A percentile compares a stretch with the other conserved stretches of the same genome.
Conservation (phyloP, 2,888 invertebrate species). For the Spodoptera picta region DNA sequence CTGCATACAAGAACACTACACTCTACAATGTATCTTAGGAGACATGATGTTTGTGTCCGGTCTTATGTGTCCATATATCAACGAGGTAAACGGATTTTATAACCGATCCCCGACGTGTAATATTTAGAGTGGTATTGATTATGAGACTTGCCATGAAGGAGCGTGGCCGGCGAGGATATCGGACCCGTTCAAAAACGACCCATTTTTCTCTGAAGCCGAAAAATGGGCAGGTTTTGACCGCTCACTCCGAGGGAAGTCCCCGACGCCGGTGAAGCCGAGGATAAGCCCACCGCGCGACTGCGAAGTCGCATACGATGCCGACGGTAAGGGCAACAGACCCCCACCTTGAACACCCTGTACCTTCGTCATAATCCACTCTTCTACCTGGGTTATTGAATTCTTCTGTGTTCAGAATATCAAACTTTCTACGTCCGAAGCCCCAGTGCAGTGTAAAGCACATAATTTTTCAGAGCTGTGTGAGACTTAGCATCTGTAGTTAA, state of each 20-base stretch:
- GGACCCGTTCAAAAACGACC: constrained; percentile 85
- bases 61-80: constrained; percentile 30
- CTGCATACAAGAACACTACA: constrained; percentile 79
- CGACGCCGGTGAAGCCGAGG: constrained; percentile 92
- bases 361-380: constrained; percentile 79
- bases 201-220: constrained; percentile 87
- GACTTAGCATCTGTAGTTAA: constrained; percentile 61
- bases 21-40: constrained; percentile 64
- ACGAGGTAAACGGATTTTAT: constrained; percentile 52
- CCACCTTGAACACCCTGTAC: constrained; percentile 72
- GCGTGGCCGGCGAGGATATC: constrained; percentile 81
- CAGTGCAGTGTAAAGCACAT: constrained; percentile 52
- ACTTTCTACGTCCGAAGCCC: constrained; percentile 50
- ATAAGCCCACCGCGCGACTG: constrained; percentile 91
- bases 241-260: constrained; percentile 89
- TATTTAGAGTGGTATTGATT: constrained; percentile 75
- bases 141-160: constrained; percentile 86
- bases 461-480: constrained; percentile 59
- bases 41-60: constrained; percentile 30
- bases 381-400: constrained; percentile 42
- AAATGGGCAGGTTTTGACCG: constrained; percentile 89
- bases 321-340: constrained; percentile 90
- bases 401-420: constrained; percentile 32
- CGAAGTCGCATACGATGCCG: constrained; percentile 92
- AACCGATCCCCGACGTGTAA: constrained; percentile 52